phyloP scores from a whole-genome alignment of 2,888 invertebrate genomes.

The Drosophila ustulata region DNA sequence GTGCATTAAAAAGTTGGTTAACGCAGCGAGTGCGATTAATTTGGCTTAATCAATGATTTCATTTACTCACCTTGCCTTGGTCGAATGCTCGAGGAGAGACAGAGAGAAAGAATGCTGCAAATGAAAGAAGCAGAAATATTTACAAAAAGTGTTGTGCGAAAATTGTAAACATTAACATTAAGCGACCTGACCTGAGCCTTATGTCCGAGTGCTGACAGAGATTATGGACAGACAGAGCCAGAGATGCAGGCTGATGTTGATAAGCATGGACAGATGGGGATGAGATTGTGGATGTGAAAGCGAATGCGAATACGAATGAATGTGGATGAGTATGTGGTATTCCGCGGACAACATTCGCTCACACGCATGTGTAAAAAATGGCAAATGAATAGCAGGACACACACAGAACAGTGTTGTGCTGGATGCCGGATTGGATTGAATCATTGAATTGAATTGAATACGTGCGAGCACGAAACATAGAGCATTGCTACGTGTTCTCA shows the following conservation, averaged over 20 bases:
- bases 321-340: constrained; percentile 30
- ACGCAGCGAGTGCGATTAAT: constrained; percentile 5
- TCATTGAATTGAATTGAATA: constrained; percentile 80
- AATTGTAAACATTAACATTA: constrained; percentile 26
- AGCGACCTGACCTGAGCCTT: constrained; percentile 23
- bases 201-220: constrained; percentile 38
- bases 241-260: constrained; percentile 19
- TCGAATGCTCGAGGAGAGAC: background rate
- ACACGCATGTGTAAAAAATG: constrained; percentile 42
- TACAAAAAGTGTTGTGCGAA: constrained; percentile 21
- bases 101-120: constrained; percentile 12
- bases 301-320: background rate
- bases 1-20: background rate
- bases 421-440: constrained; percentile 69
- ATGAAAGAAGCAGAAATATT: constrained; percentile 1
- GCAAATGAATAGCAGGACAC: constrained; percentile 60
- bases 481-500: constrained; percentile 58
- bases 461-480: constrained; percentile 71
- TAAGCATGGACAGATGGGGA: constrained; percentile 11
- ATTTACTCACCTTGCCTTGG: constrained; percentile 37
- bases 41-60: constrained; percentile 7
- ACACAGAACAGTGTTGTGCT: constrained; percentile 27
- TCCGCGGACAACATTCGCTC: constrained; percentile 45
- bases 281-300: constrained; percentile 27
- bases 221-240: constrained; percentile 15